A percentile compares a stretch with the other conserved stretches of the same genome.
Conservation (phyloP, 2,797 vertebrate genomes). For the Cuculus canorus region DNA sequence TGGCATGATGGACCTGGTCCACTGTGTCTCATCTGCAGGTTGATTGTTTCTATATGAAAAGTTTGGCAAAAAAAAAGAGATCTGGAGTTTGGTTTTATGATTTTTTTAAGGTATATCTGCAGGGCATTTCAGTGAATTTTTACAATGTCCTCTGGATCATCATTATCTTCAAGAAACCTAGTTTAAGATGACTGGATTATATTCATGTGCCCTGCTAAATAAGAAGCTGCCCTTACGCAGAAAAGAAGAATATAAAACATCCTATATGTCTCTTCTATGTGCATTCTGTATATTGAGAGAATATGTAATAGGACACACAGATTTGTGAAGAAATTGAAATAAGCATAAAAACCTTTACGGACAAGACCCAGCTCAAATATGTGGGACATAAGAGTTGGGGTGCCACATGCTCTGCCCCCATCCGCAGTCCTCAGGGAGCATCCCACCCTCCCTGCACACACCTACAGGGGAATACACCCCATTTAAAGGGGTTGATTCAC, state of each 20-base stretch:
- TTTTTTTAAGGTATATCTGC: neutral
- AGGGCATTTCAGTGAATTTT: neutral
- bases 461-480: neutral
- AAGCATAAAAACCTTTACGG: neutral
- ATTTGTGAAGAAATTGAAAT: neutral
- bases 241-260: neutral
- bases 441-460: rapidly evolving
- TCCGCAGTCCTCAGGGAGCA: neutral
- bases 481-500: neutral
- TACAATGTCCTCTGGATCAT: neutral
- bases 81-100: neutral
- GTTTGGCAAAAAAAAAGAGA: neutral
- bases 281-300: neutral
- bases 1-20: neutral
- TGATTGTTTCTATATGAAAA: neutral
- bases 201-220: neutral
- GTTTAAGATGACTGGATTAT: neutral
- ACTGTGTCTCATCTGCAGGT: neutral
- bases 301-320: neutral
- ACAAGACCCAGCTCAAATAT: neutral
- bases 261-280: neutral
- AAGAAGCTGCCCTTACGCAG: neutral
- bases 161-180: neutral
- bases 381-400: neutral
- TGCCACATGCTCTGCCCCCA: neutral